Percentiles rank a stretch among this genome's conserved stretches.
phyloP scores from a whole-genome alignment of 2,113 vertebrate species.

The Atlantisia rogersi region DNA sequence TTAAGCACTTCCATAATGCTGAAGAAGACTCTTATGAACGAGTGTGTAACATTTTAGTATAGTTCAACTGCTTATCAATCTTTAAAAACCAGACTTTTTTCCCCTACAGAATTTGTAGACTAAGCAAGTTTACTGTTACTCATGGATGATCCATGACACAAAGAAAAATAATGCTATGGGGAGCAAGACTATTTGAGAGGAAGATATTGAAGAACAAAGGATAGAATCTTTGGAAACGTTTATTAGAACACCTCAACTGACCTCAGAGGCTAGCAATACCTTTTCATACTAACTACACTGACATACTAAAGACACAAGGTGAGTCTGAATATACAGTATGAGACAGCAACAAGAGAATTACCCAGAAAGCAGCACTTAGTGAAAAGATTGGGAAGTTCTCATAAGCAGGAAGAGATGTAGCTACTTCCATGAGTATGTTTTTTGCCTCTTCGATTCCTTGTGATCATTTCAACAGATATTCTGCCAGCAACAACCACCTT shows the following conservation, averaged over 20 bases:
- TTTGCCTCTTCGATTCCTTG: background rate
- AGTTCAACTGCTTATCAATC: background rate
- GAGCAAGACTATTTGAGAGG: background rate
- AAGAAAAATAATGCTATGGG: background rate
- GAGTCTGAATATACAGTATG: background rate
- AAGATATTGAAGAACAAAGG: background rate
- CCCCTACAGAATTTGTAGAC: background rate
- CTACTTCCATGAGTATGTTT: background rate
- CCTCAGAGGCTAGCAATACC: background rate
- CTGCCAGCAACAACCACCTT: background rate
- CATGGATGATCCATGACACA: background rate
- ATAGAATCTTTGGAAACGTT: background rate
- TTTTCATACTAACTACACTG: background rate
- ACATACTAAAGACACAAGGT: background rate
- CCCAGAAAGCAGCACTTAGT: background rate
- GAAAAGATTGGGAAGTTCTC: background rate
- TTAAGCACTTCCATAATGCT: background rate
- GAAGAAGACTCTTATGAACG: background rate
- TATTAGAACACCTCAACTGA: background rate
- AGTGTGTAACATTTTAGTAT: background rate
- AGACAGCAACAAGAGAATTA: background rate
- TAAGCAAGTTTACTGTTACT: background rate
- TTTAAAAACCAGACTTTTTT: background rate
- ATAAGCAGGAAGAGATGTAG: background rate
- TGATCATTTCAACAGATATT: background rate